Conservation (phyloP, 2,888 invertebrate species). For the Acleris holmiana region DNA sequence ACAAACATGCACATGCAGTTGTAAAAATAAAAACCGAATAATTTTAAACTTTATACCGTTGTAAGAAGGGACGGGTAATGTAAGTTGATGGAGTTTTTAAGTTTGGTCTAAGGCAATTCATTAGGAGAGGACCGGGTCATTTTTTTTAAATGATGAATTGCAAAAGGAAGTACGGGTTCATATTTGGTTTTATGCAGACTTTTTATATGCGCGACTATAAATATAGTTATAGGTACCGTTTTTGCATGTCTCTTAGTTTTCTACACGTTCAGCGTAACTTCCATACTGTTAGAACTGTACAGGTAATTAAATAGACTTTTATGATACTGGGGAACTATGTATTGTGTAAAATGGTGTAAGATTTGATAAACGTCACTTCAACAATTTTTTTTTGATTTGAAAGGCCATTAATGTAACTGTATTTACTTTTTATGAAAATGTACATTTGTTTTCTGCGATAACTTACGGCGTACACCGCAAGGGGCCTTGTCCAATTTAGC, state of each 20-base stretch:
- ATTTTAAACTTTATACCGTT: background rate
- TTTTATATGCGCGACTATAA: background rate
- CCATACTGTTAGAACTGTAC: no score
- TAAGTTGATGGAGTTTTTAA: background rate
- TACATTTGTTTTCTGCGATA: no score
- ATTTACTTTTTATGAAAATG: no score
- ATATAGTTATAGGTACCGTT: background rate
- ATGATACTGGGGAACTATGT: no score
- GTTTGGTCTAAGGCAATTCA: constrained; percentile 23
- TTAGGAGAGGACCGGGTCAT: constrained; percentile 15
- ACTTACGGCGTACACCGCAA: no score
- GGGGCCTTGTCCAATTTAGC: no score
- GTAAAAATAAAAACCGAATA: background rate
- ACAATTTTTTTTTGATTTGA: no score
- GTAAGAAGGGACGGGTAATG: background rate
- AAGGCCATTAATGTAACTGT: no score
- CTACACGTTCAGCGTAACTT: no score
- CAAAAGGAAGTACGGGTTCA: constrained; percentile 32
- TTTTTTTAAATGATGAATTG: constrained; percentile 34
- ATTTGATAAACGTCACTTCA: no score
- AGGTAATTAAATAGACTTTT: no score
- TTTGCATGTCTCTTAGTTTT: background rate
- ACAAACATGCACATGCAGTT: background rate
- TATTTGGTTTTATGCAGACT: constrained; percentile 33
- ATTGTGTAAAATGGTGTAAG: no score